Conservation (phyloP, 2,113 vertebrate genomes). For the Rousettus leschenaultii region DNA sequence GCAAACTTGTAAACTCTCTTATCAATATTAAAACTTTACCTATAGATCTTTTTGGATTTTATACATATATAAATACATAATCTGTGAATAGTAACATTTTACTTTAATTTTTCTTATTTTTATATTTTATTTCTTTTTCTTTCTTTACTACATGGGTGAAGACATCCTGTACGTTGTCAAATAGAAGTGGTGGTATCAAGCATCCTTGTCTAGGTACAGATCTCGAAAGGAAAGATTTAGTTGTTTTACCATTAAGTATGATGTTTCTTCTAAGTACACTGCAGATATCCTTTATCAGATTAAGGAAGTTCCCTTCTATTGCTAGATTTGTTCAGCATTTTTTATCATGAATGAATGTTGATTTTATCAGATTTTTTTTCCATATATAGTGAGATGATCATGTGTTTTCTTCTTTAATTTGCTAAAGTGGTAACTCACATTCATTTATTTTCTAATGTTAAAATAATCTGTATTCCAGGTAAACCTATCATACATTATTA, state of each 20-base stretch:
- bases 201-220: background rate
- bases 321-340: background rate
- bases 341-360: background rate
- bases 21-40: background rate
- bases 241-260: background rate
- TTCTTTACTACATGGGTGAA: background rate
- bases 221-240: conserved; percentile 26
- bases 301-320: conserved; percentile 47
- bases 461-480: conserved; percentile 17
- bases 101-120: background rate
- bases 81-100: background rate
- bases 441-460: conserved; percentile 28
- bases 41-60: background rate
- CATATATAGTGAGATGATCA: background rate
- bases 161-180: background rate
- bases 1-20: background rate
- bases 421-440: background rate
- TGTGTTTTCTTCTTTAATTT: background rate
- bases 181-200: background rate
- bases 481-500: background rate
- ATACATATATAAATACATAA: background rate
- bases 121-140: background rate
- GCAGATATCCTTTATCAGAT: conserved; percentile 40
- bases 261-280: background rate
- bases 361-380: background rate